Evolutionary conservation across 2,888 invertebrate species (phyloP), one percentile per base, ranked within the genome.

Genomic region (Tridacna gigas): DNA sequence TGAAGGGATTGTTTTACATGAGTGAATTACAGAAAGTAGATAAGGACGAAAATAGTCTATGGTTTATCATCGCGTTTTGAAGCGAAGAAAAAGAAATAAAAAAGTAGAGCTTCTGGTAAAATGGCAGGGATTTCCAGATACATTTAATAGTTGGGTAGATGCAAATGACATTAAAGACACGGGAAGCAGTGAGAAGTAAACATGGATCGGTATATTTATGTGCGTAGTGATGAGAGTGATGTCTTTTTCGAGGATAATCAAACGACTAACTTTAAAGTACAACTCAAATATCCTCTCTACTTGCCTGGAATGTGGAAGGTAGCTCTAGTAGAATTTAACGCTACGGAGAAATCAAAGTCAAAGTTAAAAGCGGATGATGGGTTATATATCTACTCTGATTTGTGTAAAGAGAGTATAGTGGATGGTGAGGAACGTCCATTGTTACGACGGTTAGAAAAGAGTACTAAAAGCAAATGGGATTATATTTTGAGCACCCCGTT

Each of bases 101-200:
- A 82, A 80, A 63, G 37, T 65, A 2, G 74, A 82, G 51, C 82
- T 80, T 73, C 77, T 76, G n/a, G 82, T 84, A 11, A 77, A 82
- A 80, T 84, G 82, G 77, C 75, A 82, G 47, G 82, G 78, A 2
- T 83, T 81, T 60, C 83, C 79, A 13, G 76, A 82, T 51, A 45
- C 67, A 47, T 84, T 82, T 82, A 82, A 84, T 63, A 79, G 79
- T 69, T 84, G 82, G 82, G 47, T 84, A 63, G 82, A 84, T 82
- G 80, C 82, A 4, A 47, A 51, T 25, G 81, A 82, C 51, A 65
- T 82, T 56, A 77, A 81, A 84, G 78, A 80, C 60, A 66, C 66
- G 22, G 56, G 65, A 26, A 22, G 66, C 25, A 56, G 56, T 18
- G 22, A 51, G 18, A 26, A 79, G 26, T 82, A 77, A 74, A 37